A percentile compares a stretch with the other conserved stretches of the same genome.
These are phyloP conservation scores for Drosophila repletoides DNA, from an alignment of 1,140 invertebrate species.

Conservation along the genomic window DNA sequence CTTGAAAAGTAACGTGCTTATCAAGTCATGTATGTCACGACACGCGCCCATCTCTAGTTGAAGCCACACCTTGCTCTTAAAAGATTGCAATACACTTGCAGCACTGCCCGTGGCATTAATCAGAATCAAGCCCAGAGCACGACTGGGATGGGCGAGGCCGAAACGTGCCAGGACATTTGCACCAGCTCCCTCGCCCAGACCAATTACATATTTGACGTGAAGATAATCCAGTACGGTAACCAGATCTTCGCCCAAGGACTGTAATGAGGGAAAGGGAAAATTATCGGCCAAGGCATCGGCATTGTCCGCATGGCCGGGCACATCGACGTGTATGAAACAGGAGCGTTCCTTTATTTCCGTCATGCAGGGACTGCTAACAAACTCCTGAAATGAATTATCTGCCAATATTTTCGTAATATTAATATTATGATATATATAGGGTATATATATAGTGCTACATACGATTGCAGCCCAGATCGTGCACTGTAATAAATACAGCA, in stretches of 20 bases:
- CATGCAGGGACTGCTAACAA: constrained; percentile 92
- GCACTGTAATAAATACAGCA: constrained; percentile 93
- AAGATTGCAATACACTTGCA: constrained; percentile 93
- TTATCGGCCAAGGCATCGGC: constrained; percentile 87
- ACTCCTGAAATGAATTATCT: constrained; percentile 90
- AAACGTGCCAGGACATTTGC: constrained; percentile 94
- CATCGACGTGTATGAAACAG: constrained; percentile 94
- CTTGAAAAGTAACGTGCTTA: too few species aligned
- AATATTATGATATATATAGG: neutral
- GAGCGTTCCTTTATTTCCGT: constrained; percentile 92
- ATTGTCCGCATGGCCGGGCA: constrained; percentile 94
- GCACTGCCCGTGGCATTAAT: constrained; percentile 95
- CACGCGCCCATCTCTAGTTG: too few species aligned
- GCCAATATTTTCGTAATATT: constrained; percentile 14
- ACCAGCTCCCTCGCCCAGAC: constrained; percentile 94
- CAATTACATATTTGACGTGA: constrained; percentile 90
- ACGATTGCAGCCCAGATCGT: constrained; percentile 95
- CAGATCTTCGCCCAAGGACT: constrained; percentile 92
- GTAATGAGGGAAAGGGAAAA: constrained; percentile 91
- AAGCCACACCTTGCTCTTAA: constrained; percentile 91
- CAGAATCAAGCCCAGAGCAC: constrained; percentile 90
- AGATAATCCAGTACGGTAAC: constrained; percentile 92
- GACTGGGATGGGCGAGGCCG: constrained; percentile 89
- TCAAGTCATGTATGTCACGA: too few species aligned
- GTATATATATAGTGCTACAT: constrained; percentile 83